A percentile compares a stretch with the other conserved stretches of the same genome.
These are phyloP conservation scores for Drosophila peninsularis DNA, from an alignment of 2,888 invertebrate genomes.

Conservation along the genomic window DNA sequence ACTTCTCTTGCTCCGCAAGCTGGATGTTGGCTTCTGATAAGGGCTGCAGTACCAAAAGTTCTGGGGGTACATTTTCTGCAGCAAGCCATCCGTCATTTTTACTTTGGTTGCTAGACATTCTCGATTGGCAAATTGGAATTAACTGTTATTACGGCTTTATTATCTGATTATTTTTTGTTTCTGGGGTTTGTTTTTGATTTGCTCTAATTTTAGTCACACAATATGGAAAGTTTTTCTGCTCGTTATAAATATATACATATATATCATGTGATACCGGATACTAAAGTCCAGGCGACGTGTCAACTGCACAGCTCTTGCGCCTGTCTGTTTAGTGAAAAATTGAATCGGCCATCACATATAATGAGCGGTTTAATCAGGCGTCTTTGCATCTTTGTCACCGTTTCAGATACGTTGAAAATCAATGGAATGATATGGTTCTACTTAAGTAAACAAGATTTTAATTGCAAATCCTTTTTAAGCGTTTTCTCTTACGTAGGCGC, in stretches of 20 bases:
- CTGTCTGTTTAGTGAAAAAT: not conserved
- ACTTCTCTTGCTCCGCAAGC: not conserved
- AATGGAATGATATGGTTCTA: not conserved
- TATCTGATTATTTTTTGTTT: not conserved
- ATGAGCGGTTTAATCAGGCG: not conserved
- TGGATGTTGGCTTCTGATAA: constrained; percentile 12
- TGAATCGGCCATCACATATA: constrained; percentile 5
- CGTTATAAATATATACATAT: not conserved
- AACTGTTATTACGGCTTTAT: not conserved
- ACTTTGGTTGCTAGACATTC: constrained; percentile 35
- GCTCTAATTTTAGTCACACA: not conserved
- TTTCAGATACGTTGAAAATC: not conserved
- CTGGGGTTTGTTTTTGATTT: not conserved
- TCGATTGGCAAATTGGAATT: not conserved
- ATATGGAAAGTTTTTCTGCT: not conserved
- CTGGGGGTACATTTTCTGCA: constrained; percentile 15
- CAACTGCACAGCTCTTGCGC: constrained; percentile 48
- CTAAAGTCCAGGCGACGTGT: constrained; percentile 28
- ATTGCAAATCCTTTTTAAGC: constrained; percentile 47
- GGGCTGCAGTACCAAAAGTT: constrained; percentile 51
- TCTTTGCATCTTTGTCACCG: constrained; percentile 37
- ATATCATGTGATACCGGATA: not conserved
- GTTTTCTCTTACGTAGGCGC: constrained; percentile 53
- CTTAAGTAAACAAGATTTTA: not conserved
- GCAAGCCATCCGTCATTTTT: constrained; percentile 10